Conservation (phyloP, 2,113 vertebrate genomes). For the Aegithalos caudatus region DNA sequence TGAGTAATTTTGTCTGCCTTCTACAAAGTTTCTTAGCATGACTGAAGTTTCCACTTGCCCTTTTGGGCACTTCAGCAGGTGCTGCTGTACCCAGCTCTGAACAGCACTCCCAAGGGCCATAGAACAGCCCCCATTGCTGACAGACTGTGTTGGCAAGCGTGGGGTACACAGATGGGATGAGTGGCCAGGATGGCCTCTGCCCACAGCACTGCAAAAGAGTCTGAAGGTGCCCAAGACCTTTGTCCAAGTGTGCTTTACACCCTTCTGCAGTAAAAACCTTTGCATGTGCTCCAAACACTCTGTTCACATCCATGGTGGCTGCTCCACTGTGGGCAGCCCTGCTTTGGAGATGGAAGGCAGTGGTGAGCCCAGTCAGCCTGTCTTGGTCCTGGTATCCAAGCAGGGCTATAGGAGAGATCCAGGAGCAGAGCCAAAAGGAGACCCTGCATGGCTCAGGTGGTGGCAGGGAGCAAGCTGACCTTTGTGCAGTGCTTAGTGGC, state of each 20-base stretch:
- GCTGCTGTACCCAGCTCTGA: rapidly evolving
- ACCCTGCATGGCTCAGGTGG: not conserved
- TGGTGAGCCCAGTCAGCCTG: not conserved
- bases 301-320: rapidly evolving
- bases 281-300: not conserved
- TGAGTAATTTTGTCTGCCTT: not conserved
- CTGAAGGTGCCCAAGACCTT: not conserved
- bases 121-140: rapidly evolving
- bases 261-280: not conserved
- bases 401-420: not conserved
- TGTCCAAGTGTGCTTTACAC: not conserved
- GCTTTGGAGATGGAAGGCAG: not conserved
- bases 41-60: rapidly evolving
- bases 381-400: not conserved
- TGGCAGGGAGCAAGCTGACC: not conserved
- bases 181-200: not conserved
- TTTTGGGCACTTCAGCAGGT: rapidly evolving
- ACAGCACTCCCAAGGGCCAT: not conserved
- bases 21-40: not conserved
- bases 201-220: rapidly evolving
- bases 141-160: rapidly evolving
- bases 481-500: not conserved
- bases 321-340: not conserved
- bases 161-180: not conserved
- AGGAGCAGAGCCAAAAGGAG: not conserved